Base-by-base conservation (phyloP, 2,113 vertebrate species). In the Acrocephalus kingi region DNA sequence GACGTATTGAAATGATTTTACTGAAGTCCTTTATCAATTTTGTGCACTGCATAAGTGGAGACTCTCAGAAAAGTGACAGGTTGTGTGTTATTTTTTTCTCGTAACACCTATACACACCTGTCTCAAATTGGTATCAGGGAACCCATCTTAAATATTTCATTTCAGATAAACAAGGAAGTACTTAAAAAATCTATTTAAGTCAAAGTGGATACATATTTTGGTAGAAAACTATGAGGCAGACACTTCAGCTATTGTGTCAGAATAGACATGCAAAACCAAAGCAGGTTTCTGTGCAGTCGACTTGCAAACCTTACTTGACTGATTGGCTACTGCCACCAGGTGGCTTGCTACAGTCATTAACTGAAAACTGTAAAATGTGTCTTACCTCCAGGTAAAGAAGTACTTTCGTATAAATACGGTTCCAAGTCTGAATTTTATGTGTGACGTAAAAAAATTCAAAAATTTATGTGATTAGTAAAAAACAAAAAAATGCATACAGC, bases 261-360 rank as follows among this genome's bases (percentile, higher is more conserved):
- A 37, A n/a, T 4, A 25, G 45, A 62, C 15, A 31, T 17, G 20
- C 1, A 46, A 71, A 66, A 59, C 22, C 6, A 13, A 55, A 55
- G n/a, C 13, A 18, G 3, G 5, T 77, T 86, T 74, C 51, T 64
- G 30, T 14, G 30, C 12, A 35, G 7, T 15, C 11, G 2, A 31
- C 46, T 22, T 51, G 33, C 28, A 59, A 64, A 64, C 7, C 6
- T 55, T 33, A 28, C 45, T 87, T 90, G 78, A 27, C 73, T 88
- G 85, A 82, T 64, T 28, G 27, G 64, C 43, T 95, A 30, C 49
- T 86, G 96, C 96, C 96, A 90, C 83, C 96, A 37, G 31, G 94
- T 90, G 97, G 94, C 66, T 84, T 48, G 2, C 73, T 39, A 10
- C 33, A 73, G 84, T 74, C 89, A 84, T 46, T 46, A 66, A 41